phyloP scores from a whole-genome alignment of 1,140 invertebrate species.

The Pygmarrhopalites habei region DNA sequence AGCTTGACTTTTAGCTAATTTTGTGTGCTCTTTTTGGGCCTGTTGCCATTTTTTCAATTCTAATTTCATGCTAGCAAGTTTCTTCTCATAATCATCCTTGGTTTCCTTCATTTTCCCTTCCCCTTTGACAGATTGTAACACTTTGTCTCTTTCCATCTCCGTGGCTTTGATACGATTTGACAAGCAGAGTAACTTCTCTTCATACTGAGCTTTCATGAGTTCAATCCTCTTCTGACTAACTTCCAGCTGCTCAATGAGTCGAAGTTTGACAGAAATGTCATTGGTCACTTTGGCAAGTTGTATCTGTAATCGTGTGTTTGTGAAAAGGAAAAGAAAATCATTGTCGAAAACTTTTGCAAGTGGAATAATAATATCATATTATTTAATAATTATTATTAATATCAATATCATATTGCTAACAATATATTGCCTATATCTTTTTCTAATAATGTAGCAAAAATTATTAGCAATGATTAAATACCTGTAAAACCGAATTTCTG shows the following conservation, averaged over 20 bases:
- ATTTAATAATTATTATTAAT: too few species aligned
- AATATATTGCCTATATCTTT: too few species aligned
- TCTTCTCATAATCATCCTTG: conserved; percentile 72
- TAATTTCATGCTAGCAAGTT: conserved; percentile 70
- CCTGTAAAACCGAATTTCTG: too few species aligned
- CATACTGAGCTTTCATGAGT: conserved; percentile 81
- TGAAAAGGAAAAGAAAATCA: too few species aligned
- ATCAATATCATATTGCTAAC: too few species aligned
- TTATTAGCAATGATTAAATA: too few species aligned
- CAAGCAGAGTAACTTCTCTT: conserved; percentile 85
- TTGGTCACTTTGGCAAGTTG: conserved; percentile 66
- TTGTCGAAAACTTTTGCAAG: too few species aligned
- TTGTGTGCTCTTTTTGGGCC: conserved; percentile 81
- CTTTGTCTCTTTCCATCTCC: conserved; percentile 86
- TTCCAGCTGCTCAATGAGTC: conserved; percentile 89
- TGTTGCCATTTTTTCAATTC: conserved; percentile 81
- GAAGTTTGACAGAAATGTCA: conserved; percentile 85
- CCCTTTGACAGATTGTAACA: conserved; percentile 55
- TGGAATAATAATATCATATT: too few species aligned
- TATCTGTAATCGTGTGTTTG: too few species aligned
- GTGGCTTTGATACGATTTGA: conserved; percentile 80
- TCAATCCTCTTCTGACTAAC: conserved; percentile 72
- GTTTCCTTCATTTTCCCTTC: conserved; percentile 17
- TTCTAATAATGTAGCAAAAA: too few species aligned
- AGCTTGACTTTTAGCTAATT: conserved; percentile 71